These are phyloP conservation scores for Margarornis squamiger DNA, from an alignment of 2,797 vertebrate species.

Conservation along the genomic window DNA sequence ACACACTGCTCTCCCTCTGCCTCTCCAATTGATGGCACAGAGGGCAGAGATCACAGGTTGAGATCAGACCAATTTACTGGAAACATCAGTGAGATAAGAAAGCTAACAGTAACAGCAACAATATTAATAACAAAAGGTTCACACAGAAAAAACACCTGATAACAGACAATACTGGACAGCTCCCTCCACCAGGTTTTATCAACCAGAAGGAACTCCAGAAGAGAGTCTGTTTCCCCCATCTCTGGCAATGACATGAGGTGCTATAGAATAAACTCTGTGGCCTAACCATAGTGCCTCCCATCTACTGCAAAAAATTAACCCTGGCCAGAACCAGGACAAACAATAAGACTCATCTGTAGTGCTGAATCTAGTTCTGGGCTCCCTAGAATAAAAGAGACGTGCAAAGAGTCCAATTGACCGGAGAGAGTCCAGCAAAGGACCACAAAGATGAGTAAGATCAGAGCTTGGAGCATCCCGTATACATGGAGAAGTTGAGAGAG, in stretches of 20 bases:
- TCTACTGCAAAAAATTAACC: not conserved
- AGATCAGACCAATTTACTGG: not conserved
- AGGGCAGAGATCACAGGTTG: not conserved
- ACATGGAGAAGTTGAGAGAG: not conserved
- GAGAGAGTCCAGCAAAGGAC: not conserved
- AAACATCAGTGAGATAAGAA: not conserved
- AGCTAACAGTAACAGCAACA: not conserved
- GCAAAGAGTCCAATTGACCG: not conserved
- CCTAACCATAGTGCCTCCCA: too few species aligned
- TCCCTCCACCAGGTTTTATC: not conserved
- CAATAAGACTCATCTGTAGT: not conserved
- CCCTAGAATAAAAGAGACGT: accelerated
- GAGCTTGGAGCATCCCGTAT: not conserved
- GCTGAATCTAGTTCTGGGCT: not conserved
- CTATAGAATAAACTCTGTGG: not conserved
- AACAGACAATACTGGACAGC: not conserved
- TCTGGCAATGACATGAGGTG: not conserved
- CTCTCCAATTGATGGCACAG: not conserved
- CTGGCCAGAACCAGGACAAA: too few species aligned
- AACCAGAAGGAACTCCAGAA: not conserved
- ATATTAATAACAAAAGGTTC: not conserved
- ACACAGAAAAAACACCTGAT: not conserved
- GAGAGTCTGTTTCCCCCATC: not conserved
- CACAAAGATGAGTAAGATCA: not conserved
- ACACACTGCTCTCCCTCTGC: not conserved